phyloP scores from a whole-genome alignment of 2,888 invertebrate species.

The Parapristionchus giblindavisi region DNA sequence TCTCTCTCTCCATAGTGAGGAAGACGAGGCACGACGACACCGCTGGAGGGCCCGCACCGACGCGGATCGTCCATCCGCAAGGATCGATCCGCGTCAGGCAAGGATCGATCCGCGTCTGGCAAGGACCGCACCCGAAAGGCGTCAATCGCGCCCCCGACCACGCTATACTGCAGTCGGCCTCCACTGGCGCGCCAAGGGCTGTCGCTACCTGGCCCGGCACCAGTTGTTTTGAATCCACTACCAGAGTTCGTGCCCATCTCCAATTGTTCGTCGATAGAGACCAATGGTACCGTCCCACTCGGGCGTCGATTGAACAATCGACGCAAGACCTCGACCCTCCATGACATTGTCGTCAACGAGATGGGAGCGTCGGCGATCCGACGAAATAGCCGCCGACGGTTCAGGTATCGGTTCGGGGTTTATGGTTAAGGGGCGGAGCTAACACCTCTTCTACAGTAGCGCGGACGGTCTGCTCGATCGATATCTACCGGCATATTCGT shows the following conservation, averaged over 20 bases:
- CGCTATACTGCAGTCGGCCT: neutral
- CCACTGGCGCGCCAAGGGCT: slow-evolving; percentile 15
- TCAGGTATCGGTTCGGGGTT: slow-evolving; percentile 24
- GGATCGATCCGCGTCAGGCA: too few relatives aligned
- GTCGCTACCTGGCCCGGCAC: slow-evolving; percentile 5
- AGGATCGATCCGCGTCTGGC: neutral
- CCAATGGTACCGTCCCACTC: neutral
- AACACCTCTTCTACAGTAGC: slow-evolving; percentile 28
- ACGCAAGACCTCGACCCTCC: slow-evolving; percentile 8
- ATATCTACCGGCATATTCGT: slow-evolving; percentile 21
- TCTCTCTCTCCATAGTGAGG: too few relatives aligned
- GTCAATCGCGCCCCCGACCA: neutral
- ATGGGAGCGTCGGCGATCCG: neutral
- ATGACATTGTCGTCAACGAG: neutral
- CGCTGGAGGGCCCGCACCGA: too few relatives aligned
- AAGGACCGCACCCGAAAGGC: neutral
- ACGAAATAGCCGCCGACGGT: neutral
- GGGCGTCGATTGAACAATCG: neutral
- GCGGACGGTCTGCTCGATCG: slow-evolving; percentile 26
- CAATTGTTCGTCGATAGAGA: neutral
- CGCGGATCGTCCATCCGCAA: too few relatives aligned
- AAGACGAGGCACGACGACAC: too few relatives aligned
- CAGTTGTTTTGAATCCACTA: neutral
- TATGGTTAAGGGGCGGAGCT: too few relatives aligned
- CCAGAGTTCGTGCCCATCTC: neutral